Conservation (phyloP, 2,113 vertebrate genomes). For the Psettodes erumei region DNA sequence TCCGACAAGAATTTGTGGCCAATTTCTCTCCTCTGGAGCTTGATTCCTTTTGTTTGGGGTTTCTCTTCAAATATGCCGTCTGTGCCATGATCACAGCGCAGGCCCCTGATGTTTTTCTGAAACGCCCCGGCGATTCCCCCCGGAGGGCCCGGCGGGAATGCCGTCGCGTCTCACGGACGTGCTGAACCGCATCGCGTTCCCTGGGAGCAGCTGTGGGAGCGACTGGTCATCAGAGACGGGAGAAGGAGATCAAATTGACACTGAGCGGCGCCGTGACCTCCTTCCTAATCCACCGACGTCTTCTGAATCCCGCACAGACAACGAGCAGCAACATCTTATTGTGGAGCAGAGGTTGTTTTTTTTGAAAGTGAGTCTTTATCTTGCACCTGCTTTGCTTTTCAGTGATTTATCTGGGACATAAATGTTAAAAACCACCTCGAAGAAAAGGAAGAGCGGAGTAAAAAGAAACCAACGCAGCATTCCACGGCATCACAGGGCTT, state of each 20-base stretch:
- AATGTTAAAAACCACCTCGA: slow-evolving; percentile 9
- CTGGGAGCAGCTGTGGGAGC: slow-evolving; percentile 64
- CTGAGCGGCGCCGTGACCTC: slow-evolving; percentile 49
- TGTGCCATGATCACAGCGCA: slow-evolving; percentile 47
- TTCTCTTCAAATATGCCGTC: slow-evolving; percentile 68
- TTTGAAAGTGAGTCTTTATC: background rate
- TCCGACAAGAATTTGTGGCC: slow-evolving; percentile 63
- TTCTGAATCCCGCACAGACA: slow-evolving; percentile 7
- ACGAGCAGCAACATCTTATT: background rate
- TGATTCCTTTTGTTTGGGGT: slow-evolving; percentile 59
- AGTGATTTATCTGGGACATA: slow-evolving; percentile 17
- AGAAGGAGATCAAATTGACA: slow-evolving; percentile 59
- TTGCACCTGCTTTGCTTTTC: background rate
- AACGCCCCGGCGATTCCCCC: slow-evolving; percentile 51
- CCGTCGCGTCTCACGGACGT: slow-evolving; percentile 39
- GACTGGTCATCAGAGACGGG: slow-evolving; percentile 46
- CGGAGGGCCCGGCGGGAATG: slow-evolving; percentile 31
- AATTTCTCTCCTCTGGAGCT: slow-evolving; percentile 43
- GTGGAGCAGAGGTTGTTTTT: background rate
- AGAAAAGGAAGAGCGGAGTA: background rate
- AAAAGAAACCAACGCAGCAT: slow-evolving; percentile 48
- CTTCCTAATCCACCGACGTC: too few species aligned
- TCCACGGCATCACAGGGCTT: slow-evolving; percentile 41
- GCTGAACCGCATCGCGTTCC: slow-evolving; percentile 53
- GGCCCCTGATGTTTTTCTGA: slow-evolving; percentile 63